A percentile compares a stretch with the other conserved stretches of the same genome.
Conservation (phyloP, 2,113 vertebrate species). For the Colistium nudipinnis region DNA sequence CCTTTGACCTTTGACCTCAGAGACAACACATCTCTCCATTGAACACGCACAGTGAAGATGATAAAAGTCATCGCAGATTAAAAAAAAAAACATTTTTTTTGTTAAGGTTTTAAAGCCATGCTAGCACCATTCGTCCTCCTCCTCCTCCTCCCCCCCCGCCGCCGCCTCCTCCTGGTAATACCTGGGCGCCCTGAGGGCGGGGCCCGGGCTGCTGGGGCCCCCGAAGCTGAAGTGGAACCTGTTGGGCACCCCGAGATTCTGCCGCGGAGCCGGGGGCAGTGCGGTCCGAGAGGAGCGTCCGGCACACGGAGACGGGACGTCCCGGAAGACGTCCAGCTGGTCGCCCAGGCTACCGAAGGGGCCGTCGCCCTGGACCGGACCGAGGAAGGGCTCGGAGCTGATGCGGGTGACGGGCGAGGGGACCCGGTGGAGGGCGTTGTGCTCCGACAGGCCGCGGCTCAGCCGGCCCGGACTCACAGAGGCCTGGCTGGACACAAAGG, state of each 20-base stretch:
- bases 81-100: conserved; percentile 70
- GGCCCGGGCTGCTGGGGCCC: conserved; percentile 76
- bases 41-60: conserved; percentile 81
- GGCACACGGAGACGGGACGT: conserved; percentile 76
- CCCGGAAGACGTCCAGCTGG: conserved; percentile 89
- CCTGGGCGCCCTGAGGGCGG: conserved; percentile 79
- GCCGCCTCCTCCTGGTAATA: conserved; percentile 88
- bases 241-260: conserved; percentile 87
- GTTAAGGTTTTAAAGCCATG: conserved; percentile 75
- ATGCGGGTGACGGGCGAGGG: no score
- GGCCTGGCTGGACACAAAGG: conserved; percentile 82
- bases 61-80: conserved; percentile 92
- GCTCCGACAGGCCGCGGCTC: conserved; percentile 91
- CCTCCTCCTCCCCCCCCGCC: conserved; percentile 85
- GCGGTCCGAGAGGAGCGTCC: conserved; percentile 86
- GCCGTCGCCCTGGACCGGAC: conserved; percentile 75
- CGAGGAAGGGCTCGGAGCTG: conserved; percentile 88
- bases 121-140: conserved; percentile 96
- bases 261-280: conserved; percentile 84
- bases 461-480: conserved; percentile 87
- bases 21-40: conserved; percentile 56
- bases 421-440: conserved; percentile 87
- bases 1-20: conserved; percentile 32
- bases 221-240: conserved; percentile 90
- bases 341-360: conserved; percentile 78